These are phyloP conservation scores for Drosophila anomelani DNA, from an alignment of 2,888 invertebrate genomes.

Conservation along the genomic window DNA sequence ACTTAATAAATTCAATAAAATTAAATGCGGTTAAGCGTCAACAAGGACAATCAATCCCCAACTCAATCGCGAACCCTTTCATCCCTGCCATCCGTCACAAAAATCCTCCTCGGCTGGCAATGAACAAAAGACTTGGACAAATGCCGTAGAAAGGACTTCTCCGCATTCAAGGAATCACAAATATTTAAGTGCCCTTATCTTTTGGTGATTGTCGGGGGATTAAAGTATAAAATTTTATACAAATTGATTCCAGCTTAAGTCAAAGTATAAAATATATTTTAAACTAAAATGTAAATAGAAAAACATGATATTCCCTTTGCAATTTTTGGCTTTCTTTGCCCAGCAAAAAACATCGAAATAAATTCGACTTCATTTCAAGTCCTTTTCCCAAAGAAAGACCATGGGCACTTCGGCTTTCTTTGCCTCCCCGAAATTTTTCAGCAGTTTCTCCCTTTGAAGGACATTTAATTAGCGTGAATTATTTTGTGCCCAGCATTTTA, in stretches of 20 bases:
- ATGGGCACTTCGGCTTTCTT: neutral
- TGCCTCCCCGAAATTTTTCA: neutral
- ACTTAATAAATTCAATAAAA: conserved; percentile 84
- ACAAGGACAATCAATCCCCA: conserved; percentile 57
- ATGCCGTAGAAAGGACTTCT: conserved; percentile 48
- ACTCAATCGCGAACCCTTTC: conserved; percentile 24
- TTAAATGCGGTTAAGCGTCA: conserved; percentile 83
- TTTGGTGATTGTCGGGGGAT: neutral
- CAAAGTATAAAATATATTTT: neutral
- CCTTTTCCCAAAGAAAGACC: neutral
- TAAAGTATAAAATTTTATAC: neutral
- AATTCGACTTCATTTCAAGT: too few relatives aligned
- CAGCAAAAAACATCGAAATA: neutral
- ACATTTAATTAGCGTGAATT: conserved; percentile 76
- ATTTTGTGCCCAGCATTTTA: conserved; percentile 65
- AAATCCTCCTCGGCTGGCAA: conserved; percentile 59
- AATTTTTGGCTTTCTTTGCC: too few relatives aligned
- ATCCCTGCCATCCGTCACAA: conserved; percentile 44
- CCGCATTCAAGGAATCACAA: neutral
- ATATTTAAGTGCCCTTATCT: conserved; percentile 12
- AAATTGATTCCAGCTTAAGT: neutral
- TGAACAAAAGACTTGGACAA: conserved; percentile 54
- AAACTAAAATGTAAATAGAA: neutral
- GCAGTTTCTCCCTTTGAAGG: conserved; percentile 49
- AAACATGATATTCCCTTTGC: too few relatives aligned